phyloP scores from a whole-genome alignment of 2,113 vertebrate genomes.

The Albula goreensis region DNA sequence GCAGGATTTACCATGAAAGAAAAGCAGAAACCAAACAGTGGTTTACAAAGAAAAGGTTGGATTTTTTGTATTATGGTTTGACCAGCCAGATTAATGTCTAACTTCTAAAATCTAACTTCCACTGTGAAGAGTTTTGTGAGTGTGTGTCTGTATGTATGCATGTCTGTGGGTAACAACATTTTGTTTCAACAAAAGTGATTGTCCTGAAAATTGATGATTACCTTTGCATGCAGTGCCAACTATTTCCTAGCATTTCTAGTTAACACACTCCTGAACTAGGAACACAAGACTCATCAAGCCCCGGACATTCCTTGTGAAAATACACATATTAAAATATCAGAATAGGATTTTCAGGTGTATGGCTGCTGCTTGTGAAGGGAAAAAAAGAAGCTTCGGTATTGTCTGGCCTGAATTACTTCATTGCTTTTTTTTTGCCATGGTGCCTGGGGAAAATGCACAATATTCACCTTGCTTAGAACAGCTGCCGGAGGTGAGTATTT shows the following conservation, averaged over 20 bases:
- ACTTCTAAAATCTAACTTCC: too few relatives aligned
- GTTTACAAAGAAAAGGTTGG: too few relatives aligned
- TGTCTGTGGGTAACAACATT: too few relatives aligned
- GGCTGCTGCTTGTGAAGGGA: not conserved
- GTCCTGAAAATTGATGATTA: not conserved
- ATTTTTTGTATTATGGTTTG: too few relatives aligned
- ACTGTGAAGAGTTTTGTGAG: too few relatives aligned
- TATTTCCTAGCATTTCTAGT: not conserved
- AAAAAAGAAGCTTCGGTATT: not conserved
- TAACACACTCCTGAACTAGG: not conserved
- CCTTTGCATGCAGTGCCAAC: not conserved
- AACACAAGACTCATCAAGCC: not conserved
- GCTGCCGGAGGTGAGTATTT: not conserved
- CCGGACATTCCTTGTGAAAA: not conserved
- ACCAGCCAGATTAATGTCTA: too few relatives aligned
- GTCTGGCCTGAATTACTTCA: slow-evolving; percentile 3
- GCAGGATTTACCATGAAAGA: too few relatives aligned
- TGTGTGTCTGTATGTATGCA: too few relatives aligned
- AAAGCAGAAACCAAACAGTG: too few relatives aligned
- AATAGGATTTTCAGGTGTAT: not conserved
- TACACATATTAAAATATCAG: not conserved
- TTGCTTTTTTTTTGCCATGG: slow-evolving; percentile 3
- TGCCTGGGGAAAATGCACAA: not conserved
- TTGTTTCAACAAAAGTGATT: too few relatives aligned
- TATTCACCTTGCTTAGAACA: slow-evolving; percentile 1